Evolutionary conservation across 2,888 invertebrate genomes (phyloP).

Genomic region (Bruchidius siliquastri): DNA sequence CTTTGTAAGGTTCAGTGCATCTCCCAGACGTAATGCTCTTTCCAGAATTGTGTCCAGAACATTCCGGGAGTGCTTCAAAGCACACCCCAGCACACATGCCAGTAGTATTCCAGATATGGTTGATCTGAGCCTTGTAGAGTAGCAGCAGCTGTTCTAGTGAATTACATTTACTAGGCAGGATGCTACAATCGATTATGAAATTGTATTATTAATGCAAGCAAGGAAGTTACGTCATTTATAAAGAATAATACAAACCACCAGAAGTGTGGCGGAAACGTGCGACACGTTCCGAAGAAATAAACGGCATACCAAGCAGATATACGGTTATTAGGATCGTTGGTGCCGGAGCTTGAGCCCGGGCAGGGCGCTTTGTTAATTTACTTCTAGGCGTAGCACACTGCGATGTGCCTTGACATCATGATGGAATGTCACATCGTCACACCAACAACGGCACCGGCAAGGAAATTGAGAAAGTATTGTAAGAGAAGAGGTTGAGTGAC

Average conservation of each 20-base stretch:
- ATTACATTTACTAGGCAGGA: too few relatives aligned
- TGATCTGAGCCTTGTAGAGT: too few relatives aligned
- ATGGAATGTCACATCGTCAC: constrained; percentile 47
- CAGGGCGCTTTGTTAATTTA: constrained; percentile 45
- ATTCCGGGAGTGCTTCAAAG: too few relatives aligned
- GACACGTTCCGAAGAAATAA: not conserved
- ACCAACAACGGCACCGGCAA: constrained; percentile 18
- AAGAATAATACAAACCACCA: not conserved
- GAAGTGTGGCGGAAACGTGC: not conserved
- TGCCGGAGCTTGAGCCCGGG: not conserved
- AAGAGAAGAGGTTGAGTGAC: constrained; percentile 46
- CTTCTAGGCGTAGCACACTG: constrained; percentile 32
- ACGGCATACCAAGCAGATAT: not conserved
- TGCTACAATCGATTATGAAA: too few relatives aligned
- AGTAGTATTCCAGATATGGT: too few relatives aligned
- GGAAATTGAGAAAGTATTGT: constrained; percentile 49
- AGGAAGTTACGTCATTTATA: constrained; percentile 9
- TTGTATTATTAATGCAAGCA: too few relatives aligned
- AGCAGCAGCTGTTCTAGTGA: too few relatives aligned
- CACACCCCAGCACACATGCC: too few relatives aligned
- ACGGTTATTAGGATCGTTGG: not conserved
- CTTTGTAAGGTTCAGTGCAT: too few relatives aligned
- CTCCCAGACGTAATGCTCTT: too few relatives aligned
- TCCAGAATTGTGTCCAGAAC: too few relatives aligned
- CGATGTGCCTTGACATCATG: constrained; percentile 35